phyloP scores from a whole-genome alignment of 1,140 invertebrate genomes.

The Apis laboriosa region DNA sequence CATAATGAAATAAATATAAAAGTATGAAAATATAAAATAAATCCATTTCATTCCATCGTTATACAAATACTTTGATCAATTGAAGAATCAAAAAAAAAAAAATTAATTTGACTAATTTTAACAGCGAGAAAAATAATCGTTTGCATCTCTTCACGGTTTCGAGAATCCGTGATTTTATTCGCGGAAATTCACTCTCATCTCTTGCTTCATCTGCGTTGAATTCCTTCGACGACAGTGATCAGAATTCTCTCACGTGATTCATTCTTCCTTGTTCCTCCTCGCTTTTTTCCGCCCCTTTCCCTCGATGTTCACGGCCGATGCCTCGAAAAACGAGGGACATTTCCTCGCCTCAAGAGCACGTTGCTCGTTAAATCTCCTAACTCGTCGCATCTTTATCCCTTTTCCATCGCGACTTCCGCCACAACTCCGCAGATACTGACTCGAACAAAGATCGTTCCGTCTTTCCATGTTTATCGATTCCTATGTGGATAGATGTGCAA shows the following conservation, averaged over 20 bases:
- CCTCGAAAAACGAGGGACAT: conserved; percentile 6
- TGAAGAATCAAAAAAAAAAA: too few species aligned
- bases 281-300: too few species aligned
- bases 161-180: background rate
- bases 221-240: background rate
- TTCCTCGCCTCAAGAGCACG: background rate
- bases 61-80: too few species aligned
- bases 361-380: conserved; percentile 11
- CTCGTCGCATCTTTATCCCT: background rate
- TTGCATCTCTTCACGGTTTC: background rate
- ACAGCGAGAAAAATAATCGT: background rate
- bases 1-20: too few species aligned
- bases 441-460: too few species aligned
- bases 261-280: background rate
- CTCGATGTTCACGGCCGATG: background rate
- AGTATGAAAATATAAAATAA: too few species aligned
- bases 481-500: too few species aligned
- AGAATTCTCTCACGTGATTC: background rate
- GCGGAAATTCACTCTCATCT: background rate
- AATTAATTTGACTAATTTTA: too few species aligned
- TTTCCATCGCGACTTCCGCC: background rate
- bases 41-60: too few species aligned
- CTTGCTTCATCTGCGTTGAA: background rate
- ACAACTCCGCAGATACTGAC: background rate
- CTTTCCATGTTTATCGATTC: too few species aligned